Evolutionary conservation across 2,888 invertebrate genomes (phyloP).

Genomic region (Polymixis flavicincta): DNA sequence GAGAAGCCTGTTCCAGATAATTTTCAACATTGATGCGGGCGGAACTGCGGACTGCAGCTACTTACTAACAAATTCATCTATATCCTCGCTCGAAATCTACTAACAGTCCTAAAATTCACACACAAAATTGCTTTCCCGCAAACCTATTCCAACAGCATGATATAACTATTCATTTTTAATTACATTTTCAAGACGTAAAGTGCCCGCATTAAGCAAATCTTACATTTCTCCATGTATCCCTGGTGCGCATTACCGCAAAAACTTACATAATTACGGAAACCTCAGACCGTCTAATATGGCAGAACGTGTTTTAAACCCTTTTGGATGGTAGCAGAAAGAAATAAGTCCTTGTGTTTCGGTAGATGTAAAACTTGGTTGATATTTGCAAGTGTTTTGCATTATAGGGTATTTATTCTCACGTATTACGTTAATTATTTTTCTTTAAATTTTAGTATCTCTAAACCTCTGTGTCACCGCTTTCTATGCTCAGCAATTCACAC

Average conservation of each 20-base stretch:
- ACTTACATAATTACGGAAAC: slow-evolving; percentile 62
- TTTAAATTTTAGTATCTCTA: neutral
- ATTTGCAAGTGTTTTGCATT: neutral
- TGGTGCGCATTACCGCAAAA: slow-evolving; percentile 59
- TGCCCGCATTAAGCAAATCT: slow-evolving; percentile 57
- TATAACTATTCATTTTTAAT: slow-evolving; percentile 49
- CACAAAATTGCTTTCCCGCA: slow-evolving; percentile 17
- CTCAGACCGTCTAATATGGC: slow-evolving; percentile 32
- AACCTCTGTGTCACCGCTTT: too few species aligned
- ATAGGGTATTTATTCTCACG: too few species aligned
- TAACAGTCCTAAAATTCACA: neutral
- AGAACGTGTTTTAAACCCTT: slow-evolving; percentile 45
- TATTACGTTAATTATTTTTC: neutral
- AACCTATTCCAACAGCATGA: slow-evolving; percentile 27
- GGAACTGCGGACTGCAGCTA: too few species aligned
- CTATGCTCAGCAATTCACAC: neutral
- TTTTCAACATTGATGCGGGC: too few species aligned
- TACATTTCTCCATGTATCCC: slow-evolving; percentile 60
- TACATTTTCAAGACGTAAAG: slow-evolving; percentile 47
- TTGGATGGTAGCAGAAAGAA: slow-evolving; percentile 2
- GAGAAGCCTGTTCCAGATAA: too few species aligned
- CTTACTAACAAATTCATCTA: neutral
- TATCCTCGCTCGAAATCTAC: neutral
- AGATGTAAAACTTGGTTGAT: neutral
- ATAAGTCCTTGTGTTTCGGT: neutral